Conservation (phyloP, 2,888 invertebrate genomes). For the Lasius platythorax region DNA sequence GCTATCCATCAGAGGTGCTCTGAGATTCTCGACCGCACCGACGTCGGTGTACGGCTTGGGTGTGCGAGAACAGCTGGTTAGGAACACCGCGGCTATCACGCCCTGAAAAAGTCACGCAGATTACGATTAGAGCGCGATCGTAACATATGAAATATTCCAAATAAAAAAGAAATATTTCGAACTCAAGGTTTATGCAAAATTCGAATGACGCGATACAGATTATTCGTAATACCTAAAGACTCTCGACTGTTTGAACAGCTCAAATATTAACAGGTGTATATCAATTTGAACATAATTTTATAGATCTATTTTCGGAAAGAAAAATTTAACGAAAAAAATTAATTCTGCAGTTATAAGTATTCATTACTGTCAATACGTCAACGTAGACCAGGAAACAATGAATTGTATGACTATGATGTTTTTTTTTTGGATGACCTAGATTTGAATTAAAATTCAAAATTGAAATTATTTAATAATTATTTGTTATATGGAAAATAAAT, state of each 20-base stretch:
- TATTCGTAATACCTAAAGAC: background rate
- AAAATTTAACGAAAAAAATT: background rate
- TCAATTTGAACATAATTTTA: background rate
- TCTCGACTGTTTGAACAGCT: background rate
- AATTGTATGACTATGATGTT: background rate
- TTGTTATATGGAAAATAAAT: background rate
- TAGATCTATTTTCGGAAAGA: background rate
- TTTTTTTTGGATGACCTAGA: background rate
- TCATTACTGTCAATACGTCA: background rate
- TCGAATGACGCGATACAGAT: background rate
- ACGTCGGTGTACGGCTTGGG: constrained; percentile 85
- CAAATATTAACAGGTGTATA: background rate
- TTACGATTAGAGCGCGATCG: background rate
- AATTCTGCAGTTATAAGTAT: background rate
- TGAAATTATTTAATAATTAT: background rate
- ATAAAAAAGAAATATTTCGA: background rate
- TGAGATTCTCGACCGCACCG: constrained; percentile 78
- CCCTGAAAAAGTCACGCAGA: constrained; percentile 80
- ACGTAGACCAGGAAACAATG: background rate
- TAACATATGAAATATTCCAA: background rate
- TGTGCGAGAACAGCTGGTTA: constrained; percentile 81
- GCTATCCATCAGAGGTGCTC: constrained; percentile 80
- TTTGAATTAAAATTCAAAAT: background rate
- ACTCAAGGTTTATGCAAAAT: background rate
- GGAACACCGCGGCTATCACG: constrained; percentile 82